These are phyloP conservation scores for Vanessa atalanta DNA, from an alignment of 1,140 invertebrate species.

Conservation along the genomic window DNA sequence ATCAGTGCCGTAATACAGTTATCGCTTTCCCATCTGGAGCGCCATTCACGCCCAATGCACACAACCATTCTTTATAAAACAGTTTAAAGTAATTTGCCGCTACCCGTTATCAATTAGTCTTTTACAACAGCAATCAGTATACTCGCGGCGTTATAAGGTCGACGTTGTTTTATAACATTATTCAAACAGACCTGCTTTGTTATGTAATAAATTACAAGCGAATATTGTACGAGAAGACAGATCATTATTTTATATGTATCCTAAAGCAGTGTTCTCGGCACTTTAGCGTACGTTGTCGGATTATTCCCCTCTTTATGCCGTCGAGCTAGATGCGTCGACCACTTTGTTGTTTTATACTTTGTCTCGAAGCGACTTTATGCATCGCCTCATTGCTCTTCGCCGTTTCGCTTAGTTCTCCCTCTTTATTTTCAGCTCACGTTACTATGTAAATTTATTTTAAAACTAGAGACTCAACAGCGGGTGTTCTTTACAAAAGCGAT, in stretches of 20 bases:
- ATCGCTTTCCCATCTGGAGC: slow-evolving; percentile 31
- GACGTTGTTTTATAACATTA: slow-evolving; percentile 24
- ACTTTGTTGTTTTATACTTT: slow-evolving; percentile 79
- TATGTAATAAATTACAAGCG: slow-evolving; percentile 47
- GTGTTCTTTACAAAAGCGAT: slow-evolving; percentile 43
- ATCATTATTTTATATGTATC: slow-evolving; percentile 76
- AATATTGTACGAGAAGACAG: slow-evolving; percentile 60
- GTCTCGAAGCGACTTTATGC: slow-evolving; percentile 74
- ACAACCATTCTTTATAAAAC: slow-evolving; percentile 32
- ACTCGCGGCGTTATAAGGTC: slow-evolving; percentile 3
- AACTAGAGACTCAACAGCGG: slow-evolving; percentile 57
- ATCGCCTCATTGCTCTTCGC: slow-evolving; percentile 76
- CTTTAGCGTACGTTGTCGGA: slow-evolving; percentile 64
- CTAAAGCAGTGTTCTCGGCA: slow-evolving; percentile 66
- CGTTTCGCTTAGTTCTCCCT: slow-evolving; percentile 73
- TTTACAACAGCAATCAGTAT: slow-evolving; percentile 24
- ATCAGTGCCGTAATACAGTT: slow-evolving; percentile 16
- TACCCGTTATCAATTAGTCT: slow-evolving; percentile 31
- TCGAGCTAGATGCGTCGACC: slow-evolving; percentile 69
- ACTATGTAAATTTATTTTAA: slow-evolving; percentile 76
- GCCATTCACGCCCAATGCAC: slow-evolving; percentile 40
- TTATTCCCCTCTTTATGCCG: slow-evolving; percentile 72
- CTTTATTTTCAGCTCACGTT: slow-evolving; percentile 73
- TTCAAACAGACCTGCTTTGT: slow-evolving; percentile 27
- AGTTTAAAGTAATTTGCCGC: slow-evolving; percentile 40